phyloP scores from a whole-genome alignment of 2,113 vertebrate genomes.

The Megalops atlanticus region DNA sequence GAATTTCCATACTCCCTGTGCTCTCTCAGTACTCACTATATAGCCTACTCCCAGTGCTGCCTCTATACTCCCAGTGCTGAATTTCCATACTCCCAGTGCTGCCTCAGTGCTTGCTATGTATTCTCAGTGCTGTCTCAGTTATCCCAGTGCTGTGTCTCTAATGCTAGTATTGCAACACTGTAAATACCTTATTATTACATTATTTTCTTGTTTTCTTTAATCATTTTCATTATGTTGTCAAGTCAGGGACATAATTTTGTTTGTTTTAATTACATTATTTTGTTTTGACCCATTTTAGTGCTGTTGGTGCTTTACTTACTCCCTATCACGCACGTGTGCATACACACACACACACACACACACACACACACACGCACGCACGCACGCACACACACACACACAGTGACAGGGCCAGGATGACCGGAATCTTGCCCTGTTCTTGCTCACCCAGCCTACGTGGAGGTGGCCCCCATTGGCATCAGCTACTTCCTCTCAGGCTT shows the following conservation, averaged over 20 bases:
- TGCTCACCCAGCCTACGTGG: constrained; percentile 44
- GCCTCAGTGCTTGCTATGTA: neutral
- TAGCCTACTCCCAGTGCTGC: too few species aligned
- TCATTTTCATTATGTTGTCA: too few species aligned
- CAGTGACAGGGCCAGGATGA: neutral
- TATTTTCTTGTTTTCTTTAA: too few species aligned
- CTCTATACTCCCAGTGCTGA: neutral
- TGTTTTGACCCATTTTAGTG: too few species aligned
- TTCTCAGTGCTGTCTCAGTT: too few species aligned
- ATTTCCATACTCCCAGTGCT: neutral
- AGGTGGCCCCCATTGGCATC: constrained; percentile 44
- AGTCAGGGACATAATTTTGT: too few species aligned
- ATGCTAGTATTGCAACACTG: too few species aligned
- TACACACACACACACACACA: neutral
- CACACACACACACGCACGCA: neutral
- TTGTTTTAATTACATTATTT: too few species aligned
- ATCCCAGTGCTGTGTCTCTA: too few species aligned
- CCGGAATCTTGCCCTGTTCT: constrained; percentile 28
- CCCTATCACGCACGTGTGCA: neutral
- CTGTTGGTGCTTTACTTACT: too few species aligned
- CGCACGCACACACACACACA: neutral
- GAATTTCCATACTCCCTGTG: neutral
- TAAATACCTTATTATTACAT: too few species aligned
- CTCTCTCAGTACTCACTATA: neutral
- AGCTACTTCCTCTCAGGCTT: constrained; percentile 42